phyloP scores from a whole-genome alignment of 2,888 invertebrate genomes.

The Nomada lathburiana region DNA sequence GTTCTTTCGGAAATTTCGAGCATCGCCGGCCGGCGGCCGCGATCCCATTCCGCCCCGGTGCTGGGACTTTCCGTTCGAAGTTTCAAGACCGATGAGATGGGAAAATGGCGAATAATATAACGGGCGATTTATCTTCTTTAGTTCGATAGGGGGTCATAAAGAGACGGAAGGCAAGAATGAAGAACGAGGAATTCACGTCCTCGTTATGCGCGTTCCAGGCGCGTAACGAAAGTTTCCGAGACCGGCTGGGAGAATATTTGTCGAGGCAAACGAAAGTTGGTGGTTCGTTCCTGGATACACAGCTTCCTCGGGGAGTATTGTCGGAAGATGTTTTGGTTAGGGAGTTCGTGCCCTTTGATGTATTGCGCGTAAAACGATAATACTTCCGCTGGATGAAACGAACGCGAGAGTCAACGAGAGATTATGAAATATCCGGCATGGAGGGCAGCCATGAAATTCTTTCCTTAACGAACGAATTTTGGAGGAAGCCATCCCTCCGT shows the following conservation, averaged over 20 bases:
- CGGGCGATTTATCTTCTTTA: neutral
- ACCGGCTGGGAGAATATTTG: neutral
- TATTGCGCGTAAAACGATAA: slow-evolving; percentile 2
- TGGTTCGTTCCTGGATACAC: too few relatives aligned
- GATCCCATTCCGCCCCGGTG: neutral
- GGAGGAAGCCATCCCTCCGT: neutral
- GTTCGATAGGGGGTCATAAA: too few relatives aligned
- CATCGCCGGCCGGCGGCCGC: too few relatives aligned
- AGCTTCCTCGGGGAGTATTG: neutral
- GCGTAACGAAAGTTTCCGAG: neutral
- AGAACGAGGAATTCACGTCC: neutral
- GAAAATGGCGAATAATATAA: neutral
- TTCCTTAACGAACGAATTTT: slow-evolving; percentile 36
- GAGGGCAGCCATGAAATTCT: slow-evolving; percentile 21
- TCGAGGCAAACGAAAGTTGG: too few relatives aligned
- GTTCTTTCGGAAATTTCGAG: neutral
- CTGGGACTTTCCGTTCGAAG: neutral
- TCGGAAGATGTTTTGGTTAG: neutral
- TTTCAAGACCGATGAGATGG: neutral
- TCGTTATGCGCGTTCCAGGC: neutral
- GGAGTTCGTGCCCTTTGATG: neutral
- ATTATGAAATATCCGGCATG: slow-evolving; percentile 27
- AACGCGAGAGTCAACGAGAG: slow-evolving; percentile 7
- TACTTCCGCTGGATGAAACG: neutral
- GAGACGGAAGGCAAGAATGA: neutral